A percentile compares a stretch with the other conserved stretches of the same genome.
These are phyloP conservation scores for Morelia viridis DNA, from an alignment of 2,797 vertebrate species.

Conservation along the genomic window DNA sequence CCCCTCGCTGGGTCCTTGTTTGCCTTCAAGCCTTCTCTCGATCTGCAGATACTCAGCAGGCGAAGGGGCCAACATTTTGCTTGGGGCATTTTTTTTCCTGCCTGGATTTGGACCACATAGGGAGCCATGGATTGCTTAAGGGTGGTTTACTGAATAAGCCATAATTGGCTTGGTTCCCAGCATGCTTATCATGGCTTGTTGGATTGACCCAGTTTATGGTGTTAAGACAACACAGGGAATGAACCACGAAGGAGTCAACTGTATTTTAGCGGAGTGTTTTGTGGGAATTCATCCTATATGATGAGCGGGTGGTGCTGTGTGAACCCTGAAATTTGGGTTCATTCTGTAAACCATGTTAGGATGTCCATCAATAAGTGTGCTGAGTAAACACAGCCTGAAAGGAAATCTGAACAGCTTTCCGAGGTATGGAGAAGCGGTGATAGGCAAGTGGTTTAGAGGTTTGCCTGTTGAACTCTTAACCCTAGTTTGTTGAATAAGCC, in stretches of 20 bases:
- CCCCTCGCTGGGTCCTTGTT: fast-evolving
- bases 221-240: not conserved
- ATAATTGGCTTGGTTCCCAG: not conserved
- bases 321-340: not conserved
- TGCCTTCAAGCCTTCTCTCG: fast-evolving
- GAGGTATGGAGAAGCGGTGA: not conserved
- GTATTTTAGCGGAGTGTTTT: not conserved
- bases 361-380: not conserved
- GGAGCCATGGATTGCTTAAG: not conserved
- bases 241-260: not conserved
- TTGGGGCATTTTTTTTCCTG: not conserved
- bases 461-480: not conserved
- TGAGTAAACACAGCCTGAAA: not conserved
- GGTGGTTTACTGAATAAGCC: not conserved
- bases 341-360: not conserved
- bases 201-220: not conserved
- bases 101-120: not conserved
- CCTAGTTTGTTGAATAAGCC: not conserved
- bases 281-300: not conserved
- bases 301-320: not conserved
- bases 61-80: not conserved
- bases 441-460: not conserved
- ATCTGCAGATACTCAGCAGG: not conserved
- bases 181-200: not conserved
- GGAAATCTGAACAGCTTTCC: not conserved